Evolutionary conservation across 2,888 invertebrate genomes (phyloP).

Genomic region (Megalurothrips usitatus): DNA sequence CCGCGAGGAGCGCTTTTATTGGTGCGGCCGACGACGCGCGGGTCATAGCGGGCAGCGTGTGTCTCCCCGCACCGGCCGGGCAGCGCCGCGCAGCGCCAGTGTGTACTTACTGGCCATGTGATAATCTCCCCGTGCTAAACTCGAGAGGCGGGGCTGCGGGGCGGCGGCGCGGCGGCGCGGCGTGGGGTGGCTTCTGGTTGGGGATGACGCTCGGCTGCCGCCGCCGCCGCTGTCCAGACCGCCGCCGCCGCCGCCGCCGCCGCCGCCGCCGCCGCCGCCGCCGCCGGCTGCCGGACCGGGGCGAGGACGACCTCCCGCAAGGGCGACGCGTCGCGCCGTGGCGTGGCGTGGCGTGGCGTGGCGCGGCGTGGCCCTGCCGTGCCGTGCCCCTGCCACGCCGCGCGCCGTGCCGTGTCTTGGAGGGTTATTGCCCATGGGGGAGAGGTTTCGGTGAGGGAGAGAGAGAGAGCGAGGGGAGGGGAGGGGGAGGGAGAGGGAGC

Average conservation of each 20-base stretch:
- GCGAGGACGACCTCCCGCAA: neutral
- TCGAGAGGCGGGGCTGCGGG: neutral
- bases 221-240: neutral
- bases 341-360: neutral
- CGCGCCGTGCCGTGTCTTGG: neutral
- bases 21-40: neutral
- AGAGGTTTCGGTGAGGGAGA: neutral
- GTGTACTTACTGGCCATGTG: slow-evolving; percentile 20
- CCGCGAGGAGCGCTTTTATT: no score
- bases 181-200: neutral
- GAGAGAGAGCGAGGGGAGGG: neutral
- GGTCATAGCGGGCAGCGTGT: neutral
- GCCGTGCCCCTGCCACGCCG: neutral
- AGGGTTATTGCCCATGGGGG: slow-evolving; percentile 25
- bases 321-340: neutral
- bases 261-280: no score
- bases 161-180: neutral
- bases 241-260: no score
- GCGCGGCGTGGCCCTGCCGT: neutral
- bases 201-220: slow-evolving; percentile 12
- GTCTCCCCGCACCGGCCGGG: slow-evolving; percentile 1
- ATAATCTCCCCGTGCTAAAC: slow-evolving; percentile 17
- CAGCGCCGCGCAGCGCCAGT: no score
- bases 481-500: neutral
- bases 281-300: no score